Base-by-base conservation (phyloP, 2,888 invertebrate species). In the Hermaeophaga mercurialis region DNA sequence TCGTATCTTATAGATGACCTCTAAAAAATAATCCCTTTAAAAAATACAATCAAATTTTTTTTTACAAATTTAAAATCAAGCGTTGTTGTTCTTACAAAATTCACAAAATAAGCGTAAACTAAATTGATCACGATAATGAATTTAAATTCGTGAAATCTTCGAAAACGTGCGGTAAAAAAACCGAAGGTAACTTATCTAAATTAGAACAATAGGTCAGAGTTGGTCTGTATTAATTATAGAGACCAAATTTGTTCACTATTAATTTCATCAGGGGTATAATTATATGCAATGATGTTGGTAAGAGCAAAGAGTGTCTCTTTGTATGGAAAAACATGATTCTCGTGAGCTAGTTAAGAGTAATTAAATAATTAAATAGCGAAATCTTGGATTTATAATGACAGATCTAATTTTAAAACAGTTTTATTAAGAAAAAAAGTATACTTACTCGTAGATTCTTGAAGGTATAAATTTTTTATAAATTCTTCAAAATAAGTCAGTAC, bases 361-460 rank as follows among this genome's bases (percentile, higher is more conserved):
- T 61, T 61, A 58, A 58, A 58, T 61, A 61, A 61, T 61, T 61
- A 58, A 58, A 58, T 26, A 26, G 26, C 9, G 26, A 26, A 26
- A 26, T 26, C 26, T 33, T 12, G 33, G 4, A 14, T 33, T 33
- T 33, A 28, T n/a, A 28, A 28, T 28, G 28, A 28, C 12, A n/a
- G 5, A 31, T 7, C 22, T 7, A 22, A 5, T 22, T 7, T 7
- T 22, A 22, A 22, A 22, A 22, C 4, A 22, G 22, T 22, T 22
- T 22, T 22, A n/a, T n/a, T n/a, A n/a, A n/a, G n/a, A n/a, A n/a
- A n/a, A n/a, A n/a, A n/a, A n/a, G n/a, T n/a, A n/a, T n/a, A n/a
- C n/a, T n/a, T n/a, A n/a, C n/a, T n/a, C n/a, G n/a, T n/a, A n/a
- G n/a, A n/a, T n/a, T n/a, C n/a, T n/a, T n/a, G n/a, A n/a, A n/a